Conservation (phyloP, 2,888 invertebrate genomes). For the Auanema sp. region DNA sequence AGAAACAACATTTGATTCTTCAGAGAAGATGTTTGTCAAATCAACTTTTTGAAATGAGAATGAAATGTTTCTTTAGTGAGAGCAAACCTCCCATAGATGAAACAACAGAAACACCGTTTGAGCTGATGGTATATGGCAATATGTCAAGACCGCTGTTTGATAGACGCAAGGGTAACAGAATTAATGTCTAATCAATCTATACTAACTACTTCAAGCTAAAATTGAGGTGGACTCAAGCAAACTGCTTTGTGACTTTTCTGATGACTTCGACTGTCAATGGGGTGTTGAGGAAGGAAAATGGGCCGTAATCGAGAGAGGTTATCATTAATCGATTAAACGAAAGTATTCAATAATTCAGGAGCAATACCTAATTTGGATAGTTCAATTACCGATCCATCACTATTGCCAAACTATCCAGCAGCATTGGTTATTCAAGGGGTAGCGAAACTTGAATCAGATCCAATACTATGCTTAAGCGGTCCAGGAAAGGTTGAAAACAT, state of each 20-base stretch:
- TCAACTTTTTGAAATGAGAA: too few relatives aligned
- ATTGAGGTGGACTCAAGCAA: slow-evolving; percentile 50
- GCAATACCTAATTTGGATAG: slow-evolving; percentile 59
- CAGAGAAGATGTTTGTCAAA: not conserved
- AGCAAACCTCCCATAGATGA: too few relatives aligned
- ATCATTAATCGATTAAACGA: not conserved
- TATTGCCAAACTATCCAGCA: slow-evolving; percentile 56
- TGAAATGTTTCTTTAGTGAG: too few relatives aligned
- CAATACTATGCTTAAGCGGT: slow-evolving; percentile 58
- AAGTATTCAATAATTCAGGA: slow-evolving; percentile 41
- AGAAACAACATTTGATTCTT: too few relatives aligned
- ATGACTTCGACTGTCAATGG: slow-evolving; percentile 60
- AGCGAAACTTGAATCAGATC: slow-evolving; percentile 58
- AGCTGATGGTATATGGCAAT: slow-evolving; percentile 55
- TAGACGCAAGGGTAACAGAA: slow-evolving; percentile 32
- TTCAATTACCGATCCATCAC: slow-evolving; percentile 28
- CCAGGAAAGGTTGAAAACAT: slow-evolving; percentile 45
- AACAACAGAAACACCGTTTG: slow-evolving; percentile 50
- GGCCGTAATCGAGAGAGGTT: slow-evolving; percentile 57
- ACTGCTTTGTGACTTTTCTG: slow-evolving; percentile 57
- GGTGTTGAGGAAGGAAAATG: slow-evolving; percentile 59
- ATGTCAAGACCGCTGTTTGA: slow-evolving; percentile 56
- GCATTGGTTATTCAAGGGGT: slow-evolving; percentile 59
- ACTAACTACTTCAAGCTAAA: slow-evolving; percentile 22
- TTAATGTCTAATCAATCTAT: not conserved